Conservation (phyloP, 2,113 vertebrate species). For the rat (Rattus norvegicus) region DNA sequence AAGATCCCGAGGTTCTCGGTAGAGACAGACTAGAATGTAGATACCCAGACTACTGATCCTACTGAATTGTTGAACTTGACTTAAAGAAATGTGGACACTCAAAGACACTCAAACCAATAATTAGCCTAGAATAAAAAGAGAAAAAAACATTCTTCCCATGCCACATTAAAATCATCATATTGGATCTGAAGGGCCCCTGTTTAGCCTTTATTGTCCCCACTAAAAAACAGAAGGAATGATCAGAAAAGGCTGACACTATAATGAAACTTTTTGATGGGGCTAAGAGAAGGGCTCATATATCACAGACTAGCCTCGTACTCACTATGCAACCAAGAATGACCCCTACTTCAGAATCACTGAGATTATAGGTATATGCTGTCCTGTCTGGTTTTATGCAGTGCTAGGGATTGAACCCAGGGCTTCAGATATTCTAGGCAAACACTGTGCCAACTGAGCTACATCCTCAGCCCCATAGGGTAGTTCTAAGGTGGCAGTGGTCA, state of each 20-base stretch:
- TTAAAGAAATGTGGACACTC: conserved; percentile 30
- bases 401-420: not conserved
- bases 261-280: not conserved
- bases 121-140: conserved; percentile 6
- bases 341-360: not conserved
- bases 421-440: not conserved
- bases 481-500: conserved; percentile 31
- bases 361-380: not conserved
- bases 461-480: not conserved
- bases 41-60: not conserved
- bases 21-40: not conserved
- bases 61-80: conserved; percentile 17
- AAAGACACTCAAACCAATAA: conserved; percentile 32
- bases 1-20: not conserved
- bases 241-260: conserved; percentile 11
- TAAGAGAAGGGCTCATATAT: not conserved
- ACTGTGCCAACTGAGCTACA: not conserved
- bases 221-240: not conserved
- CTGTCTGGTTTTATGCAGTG: not conserved
- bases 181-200: not conserved
- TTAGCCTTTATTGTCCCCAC: not conserved
- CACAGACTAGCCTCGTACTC: not conserved
- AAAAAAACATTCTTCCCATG: not conserved
- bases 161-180: not conserved
- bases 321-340: not conserved